Evolutionary conservation across 2,888 invertebrate species (phyloP).

Genomic region (Megamerina dolium): DNA sequence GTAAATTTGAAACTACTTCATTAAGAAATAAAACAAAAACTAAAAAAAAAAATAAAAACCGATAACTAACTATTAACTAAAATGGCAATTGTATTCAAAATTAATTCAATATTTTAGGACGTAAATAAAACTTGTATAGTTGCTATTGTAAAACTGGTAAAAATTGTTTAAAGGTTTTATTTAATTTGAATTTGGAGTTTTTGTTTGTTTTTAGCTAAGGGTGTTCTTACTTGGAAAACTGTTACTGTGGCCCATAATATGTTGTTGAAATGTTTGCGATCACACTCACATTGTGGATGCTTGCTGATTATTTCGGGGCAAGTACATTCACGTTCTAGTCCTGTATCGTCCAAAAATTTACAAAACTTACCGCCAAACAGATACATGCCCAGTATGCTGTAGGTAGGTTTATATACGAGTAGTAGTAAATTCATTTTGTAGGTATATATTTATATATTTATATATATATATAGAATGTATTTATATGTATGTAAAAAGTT

Average conservation of each 20-base stretch:
- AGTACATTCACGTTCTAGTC: slow-evolving; percentile 80
- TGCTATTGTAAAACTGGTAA: too few relatives aligned
- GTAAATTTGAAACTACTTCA: too few relatives aligned
- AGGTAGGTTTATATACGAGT: slow-evolving; percentile 33
- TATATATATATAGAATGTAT: slow-evolving; percentile 13
- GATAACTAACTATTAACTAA: too few relatives aligned
- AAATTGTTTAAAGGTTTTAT: not conserved
- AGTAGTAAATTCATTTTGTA: slow-evolving; percentile 20
- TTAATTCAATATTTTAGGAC: too few relatives aligned
- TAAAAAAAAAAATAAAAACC: too few relatives aligned
- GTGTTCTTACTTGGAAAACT: slow-evolving; percentile 86
- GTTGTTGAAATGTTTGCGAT: slow-evolving; percentile 98
- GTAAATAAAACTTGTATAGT: too few relatives aligned
- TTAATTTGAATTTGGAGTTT: not conserved
- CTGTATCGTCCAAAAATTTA: slow-evolving; percentile 87
- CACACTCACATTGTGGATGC: slow-evolving; percentile 88
- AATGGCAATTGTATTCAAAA: too few relatives aligned
- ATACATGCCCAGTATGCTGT: slow-evolving; percentile 98
- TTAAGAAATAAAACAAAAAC: too few relatives aligned
- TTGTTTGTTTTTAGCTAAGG: not conserved
- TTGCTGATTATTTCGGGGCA: slow-evolving; percentile 87
- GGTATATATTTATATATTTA: slow-evolving; percentile 12
- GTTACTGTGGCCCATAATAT: slow-evolving; percentile 96
- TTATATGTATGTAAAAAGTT: slow-evolving; percentile 22
- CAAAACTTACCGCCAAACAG: slow-evolving; percentile 99